These are phyloP conservation scores for Galleria mellonella DNA, from an alignment of 1,140 invertebrate species.

Conservation along the genomic window DNA sequence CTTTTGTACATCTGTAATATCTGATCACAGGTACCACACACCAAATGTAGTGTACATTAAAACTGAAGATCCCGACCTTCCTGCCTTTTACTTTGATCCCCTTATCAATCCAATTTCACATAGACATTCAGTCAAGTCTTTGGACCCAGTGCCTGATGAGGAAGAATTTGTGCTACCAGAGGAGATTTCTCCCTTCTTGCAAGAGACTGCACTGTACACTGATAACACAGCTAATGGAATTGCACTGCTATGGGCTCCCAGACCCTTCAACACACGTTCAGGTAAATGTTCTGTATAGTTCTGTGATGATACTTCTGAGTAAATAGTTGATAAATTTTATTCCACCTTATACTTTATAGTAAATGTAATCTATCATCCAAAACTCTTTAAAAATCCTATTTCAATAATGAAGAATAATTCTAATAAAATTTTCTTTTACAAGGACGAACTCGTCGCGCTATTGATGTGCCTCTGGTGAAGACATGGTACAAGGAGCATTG, in stretches of 20 bases:
- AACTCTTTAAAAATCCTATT: too few relatives aligned
- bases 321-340: too few relatives aligned
- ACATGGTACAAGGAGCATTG: constrained; percentile 98
- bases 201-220: constrained; percentile 96
- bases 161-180: constrained; percentile 96
- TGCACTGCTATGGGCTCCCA: constrained; percentile 97
- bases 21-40: constrained; percentile 92
- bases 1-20: constrained; percentile 14
- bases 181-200: constrained; percentile 92
- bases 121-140: constrained; percentile 89
- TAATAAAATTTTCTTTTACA: constrained; percentile 16
- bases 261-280: constrained; percentile 97
- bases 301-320: too few relatives aligned
- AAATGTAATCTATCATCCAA: too few relatives aligned
- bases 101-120: constrained; percentile 99
- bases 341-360: too few relatives aligned
- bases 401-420: too few relatives aligned
- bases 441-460: constrained; percentile 89
- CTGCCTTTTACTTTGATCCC: constrained; percentile 99
- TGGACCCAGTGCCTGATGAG: constrained; percentile 92
- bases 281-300: constrained; percentile 60
- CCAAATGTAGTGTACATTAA: constrained; percentile 99
- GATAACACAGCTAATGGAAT: constrained; percentile 99
- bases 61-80: constrained; percentile 99
- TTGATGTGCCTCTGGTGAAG: constrained; percentile 98